Conservation (phyloP, 1,140 invertebrate genomes). For the Tetranychus cinnabarinus region DNA sequence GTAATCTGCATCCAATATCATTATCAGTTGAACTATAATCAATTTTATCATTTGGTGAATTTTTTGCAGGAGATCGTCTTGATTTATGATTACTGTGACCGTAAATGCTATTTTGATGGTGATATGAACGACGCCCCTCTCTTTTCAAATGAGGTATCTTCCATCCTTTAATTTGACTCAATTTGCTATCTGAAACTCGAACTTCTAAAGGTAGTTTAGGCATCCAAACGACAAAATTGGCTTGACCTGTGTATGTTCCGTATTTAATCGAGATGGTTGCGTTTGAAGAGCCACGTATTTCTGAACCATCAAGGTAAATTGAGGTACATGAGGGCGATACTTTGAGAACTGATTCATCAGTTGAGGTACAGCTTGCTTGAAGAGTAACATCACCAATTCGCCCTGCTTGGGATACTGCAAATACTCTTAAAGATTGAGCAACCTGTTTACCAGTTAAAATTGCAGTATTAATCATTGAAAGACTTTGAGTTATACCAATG, state of each 20-base stretch:
- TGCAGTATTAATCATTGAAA: slow-evolving; percentile 61
- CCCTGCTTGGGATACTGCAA: slow-evolving; percentile 75
- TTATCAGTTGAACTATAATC: not conserved
- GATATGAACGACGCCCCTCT: not conserved
- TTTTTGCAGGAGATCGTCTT: not conserved
- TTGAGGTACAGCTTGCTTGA: slow-evolving; percentile 79
- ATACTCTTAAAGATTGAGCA: slow-evolving; percentile 79
- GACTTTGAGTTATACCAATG: slow-evolving; percentile 75
- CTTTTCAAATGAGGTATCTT: slow-evolving; percentile 39
- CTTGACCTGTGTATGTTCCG: slow-evolving; percentile 61
- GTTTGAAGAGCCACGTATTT: slow-evolving; percentile 77
- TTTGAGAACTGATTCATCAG: slow-evolving; percentile 86
- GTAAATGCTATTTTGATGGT: not conserved
- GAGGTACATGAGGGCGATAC: slow-evolving; percentile 86
- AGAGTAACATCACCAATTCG: slow-evolving; percentile 80
- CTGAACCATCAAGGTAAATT: slow-evolving; percentile 86
- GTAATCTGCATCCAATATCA: slow-evolving; percentile 37
- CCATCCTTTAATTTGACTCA: slow-evolving; percentile 71
- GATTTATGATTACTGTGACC: not conserved
- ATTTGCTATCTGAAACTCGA: slow-evolving; percentile 54
- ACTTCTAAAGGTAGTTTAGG: slow-evolving; percentile 79
- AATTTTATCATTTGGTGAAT: not conserved
- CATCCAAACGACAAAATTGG: slow-evolving; percentile 84
- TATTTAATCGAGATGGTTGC: slow-evolving; percentile 82
- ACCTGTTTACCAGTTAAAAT: slow-evolving; percentile 78